Conservation (phyloP, 2,797 vertebrate genomes). For the Eulemur mongoz region DNA sequence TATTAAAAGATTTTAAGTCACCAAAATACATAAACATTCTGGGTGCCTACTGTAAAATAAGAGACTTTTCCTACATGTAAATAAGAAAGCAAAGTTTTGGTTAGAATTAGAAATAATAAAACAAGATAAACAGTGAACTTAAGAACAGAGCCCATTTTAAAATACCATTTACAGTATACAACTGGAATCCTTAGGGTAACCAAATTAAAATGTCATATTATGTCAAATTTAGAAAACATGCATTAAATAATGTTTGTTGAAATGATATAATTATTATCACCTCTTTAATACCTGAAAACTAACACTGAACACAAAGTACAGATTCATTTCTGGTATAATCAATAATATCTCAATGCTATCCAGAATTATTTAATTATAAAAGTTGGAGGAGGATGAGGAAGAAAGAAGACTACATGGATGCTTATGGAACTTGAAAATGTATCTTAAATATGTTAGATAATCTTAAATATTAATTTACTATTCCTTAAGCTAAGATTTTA, state of each 20-base stretch:
- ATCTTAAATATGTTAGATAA: not conserved
- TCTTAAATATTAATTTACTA: not conserved
- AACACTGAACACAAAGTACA: not conserved
- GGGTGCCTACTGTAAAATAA: not conserved
- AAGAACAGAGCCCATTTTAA: not conserved
- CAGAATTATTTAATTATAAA: not conserved
- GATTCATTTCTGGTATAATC: not conserved
- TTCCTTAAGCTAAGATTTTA: not conserved
- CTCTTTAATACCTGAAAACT: conserved; percentile 14
- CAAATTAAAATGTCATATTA: not conserved
- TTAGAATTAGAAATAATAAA: conserved; percentile 33
- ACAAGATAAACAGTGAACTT: not conserved
- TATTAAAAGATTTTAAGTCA: conserved; percentile 26
- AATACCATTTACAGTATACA: not conserved
- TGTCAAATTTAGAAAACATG: not conserved
- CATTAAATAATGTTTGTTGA: conserved; percentile 3
- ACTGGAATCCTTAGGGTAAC: not conserved
- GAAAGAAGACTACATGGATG: not conserved
- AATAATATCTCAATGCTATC: not conserved
- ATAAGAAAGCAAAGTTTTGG: conserved; percentile 19
- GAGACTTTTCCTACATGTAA: not conserved
- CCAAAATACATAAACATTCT: not conserved
- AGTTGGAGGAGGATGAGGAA: not conserved
- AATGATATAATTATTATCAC: not conserved
- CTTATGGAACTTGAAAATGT: not conserved